Evolutionary conservation across 2,888 invertebrate species (phyloP).

Genomic region (Pomacea canaliculata): DNA sequence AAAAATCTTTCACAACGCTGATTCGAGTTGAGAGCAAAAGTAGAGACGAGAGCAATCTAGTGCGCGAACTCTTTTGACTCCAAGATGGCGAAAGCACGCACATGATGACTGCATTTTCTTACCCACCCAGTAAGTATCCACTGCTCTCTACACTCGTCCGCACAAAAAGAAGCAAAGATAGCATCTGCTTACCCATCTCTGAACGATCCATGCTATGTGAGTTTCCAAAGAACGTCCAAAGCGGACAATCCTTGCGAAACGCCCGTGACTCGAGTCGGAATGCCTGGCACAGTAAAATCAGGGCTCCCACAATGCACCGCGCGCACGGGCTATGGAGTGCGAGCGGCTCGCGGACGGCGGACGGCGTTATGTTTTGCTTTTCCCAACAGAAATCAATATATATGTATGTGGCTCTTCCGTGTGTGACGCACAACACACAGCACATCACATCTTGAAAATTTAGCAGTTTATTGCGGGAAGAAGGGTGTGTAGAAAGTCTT

Average conservation of each 20-base stretch:
- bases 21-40: background rate
- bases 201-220: conserved; percentile 38
- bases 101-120: too few species aligned
- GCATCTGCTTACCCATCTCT: conserved; percentile 41
- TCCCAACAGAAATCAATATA: background rate
- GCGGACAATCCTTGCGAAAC: conserved; percentile 20
- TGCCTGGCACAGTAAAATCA: conserved; percentile 16
- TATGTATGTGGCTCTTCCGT: too few species aligned
- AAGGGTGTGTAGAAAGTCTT: too few species aligned
- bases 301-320: conserved; percentile 23
- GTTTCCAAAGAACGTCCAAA: conserved; percentile 20
- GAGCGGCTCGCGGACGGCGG: too few species aligned
- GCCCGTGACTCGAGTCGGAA: background rate
- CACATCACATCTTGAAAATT: too few species aligned
- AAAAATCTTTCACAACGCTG: too few species aligned
- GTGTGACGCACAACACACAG: too few species aligned
- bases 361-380: background rate
- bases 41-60: conserved; percentile 3
- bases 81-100: conserved; percentile 27
- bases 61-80: conserved; percentile 24
- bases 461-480: too few species aligned
- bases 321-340: background rate
- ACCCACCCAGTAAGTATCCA: too few species aligned
- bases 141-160: background rate
- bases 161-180: background rate